Percentiles rank a stretch among this genome's conserved stretches.
Conservation (phyloP, 2,113 vertebrate species). For the Sus scrofa region DNA sequence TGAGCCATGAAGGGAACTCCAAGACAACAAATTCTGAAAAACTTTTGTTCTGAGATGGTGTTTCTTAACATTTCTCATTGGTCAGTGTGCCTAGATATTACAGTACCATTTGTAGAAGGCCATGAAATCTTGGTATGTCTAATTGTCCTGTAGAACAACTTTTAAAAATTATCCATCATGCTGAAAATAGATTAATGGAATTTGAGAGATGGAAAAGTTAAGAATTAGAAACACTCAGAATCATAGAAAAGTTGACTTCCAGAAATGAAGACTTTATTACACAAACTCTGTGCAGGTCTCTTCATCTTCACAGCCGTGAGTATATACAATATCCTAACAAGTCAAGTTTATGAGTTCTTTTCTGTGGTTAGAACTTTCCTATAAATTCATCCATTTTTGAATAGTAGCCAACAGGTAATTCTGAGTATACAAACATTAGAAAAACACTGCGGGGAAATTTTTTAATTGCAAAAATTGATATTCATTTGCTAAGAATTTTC, state of each 20-base stretch:
- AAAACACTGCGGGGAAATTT: not conserved
- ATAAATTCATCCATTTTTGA: not conserved
- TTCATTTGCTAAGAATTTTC: not conserved
- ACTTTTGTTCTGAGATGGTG: not conserved
- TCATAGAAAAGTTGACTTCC: not conserved
- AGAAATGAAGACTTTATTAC: not conserved
- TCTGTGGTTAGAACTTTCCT: not conserved
- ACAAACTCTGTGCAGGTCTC: not conserved
- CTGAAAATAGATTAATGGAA: not conserved
- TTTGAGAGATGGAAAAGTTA: not conserved
- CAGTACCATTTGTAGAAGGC: not conserved
- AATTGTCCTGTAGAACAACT: not conserved
- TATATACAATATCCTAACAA: not conserved
- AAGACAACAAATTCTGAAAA: conserved; percentile 1
- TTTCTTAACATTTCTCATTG: not conserved
- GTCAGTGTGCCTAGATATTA: not conserved
- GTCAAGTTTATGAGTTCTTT: not conserved
- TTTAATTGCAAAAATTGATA: not conserved
- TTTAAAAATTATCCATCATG: not conserved
- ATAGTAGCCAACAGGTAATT: not conserved
- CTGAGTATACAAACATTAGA: not conserved
- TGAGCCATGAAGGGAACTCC: no score
- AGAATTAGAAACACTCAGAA: not conserved
- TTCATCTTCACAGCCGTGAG: not conserved
- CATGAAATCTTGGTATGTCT: not conserved